These are phyloP conservation scores for Aepyceros melampus DNA, from an alignment of 2,113 vertebrate species.

Conservation along the genomic window DNA sequence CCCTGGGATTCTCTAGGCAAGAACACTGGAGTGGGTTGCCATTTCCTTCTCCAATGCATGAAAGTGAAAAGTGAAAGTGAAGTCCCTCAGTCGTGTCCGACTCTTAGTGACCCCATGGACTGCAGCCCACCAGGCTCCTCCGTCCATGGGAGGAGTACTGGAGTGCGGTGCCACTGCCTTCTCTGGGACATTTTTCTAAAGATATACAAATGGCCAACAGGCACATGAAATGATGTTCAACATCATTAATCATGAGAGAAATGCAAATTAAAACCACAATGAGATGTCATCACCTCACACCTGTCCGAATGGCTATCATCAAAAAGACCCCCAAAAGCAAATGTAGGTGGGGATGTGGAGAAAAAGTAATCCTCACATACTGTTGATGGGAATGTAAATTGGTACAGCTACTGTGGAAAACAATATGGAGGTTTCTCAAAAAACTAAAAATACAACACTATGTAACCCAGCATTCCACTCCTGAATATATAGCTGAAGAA, in stretches of 20 bases:
- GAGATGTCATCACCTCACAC: not conserved
- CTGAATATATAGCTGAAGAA: not conserved
- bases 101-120: no score
- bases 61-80: no score
- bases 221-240: not conserved
- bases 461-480: not conserved
- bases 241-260: not conserved
- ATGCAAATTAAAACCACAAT: not conserved
- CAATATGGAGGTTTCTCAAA: not conserved
- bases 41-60: no score
- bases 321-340: not conserved
- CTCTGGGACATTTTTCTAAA: not conserved
- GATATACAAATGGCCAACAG: not conserved
- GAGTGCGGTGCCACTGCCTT: no score
- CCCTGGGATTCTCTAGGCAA: no score
- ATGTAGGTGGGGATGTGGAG: not conserved
- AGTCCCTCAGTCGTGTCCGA: no score
- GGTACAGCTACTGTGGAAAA: not conserved
- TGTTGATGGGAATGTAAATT: not conserved
- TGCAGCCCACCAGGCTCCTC: no score
- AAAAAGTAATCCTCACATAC: not conserved
- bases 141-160: no score
- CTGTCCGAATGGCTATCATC: not conserved
- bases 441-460: not conserved
- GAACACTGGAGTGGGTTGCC: no score